A percentile compares a stretch with the other conserved stretches of the same genome.
These are phyloP conservation scores for Smutsia gigantea DNA, from an alignment of 2,797 vertebrate species.

Conservation along the genomic window DNA sequence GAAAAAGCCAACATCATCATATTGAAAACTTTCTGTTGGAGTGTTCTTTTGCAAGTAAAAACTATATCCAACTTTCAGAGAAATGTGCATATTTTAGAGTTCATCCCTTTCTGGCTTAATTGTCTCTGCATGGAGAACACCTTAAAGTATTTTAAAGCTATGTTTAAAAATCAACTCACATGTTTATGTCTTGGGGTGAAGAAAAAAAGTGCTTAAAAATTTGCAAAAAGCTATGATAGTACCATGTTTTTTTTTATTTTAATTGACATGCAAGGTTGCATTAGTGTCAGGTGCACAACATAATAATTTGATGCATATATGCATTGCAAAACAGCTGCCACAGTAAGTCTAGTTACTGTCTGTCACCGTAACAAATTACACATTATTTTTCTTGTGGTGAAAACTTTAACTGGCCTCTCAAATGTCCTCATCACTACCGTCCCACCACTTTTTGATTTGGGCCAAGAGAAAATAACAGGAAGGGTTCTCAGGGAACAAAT, in stretches of 20 bases:
- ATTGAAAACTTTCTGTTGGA: background rate
- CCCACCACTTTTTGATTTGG: background rate
- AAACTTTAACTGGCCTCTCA: background rate
- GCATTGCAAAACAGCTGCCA: background rate
- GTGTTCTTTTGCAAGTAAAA: conserved; percentile 41
- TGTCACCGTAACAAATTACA: background rate
- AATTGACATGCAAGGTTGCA: background rate
- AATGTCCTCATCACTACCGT: background rate
- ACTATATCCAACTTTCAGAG: background rate
- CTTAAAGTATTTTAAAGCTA: conserved; percentile 16
- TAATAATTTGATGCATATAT: background rate
- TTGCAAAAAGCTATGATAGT: background rate
- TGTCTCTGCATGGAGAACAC: conserved; percentile 1
- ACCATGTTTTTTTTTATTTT: background rate
- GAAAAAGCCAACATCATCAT: conserved; percentile 40
- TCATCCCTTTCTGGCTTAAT: conserved; percentile 33
- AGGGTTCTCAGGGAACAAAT: background rate
- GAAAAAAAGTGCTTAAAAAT: conserved; percentile 32
- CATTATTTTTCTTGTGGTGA: background rate
- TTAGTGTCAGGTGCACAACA: background rate
- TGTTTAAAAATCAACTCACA: background rate
- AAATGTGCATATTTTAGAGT: conserved; percentile 35
- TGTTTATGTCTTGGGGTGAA: background rate
- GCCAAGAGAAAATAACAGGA: background rate
- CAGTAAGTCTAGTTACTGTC: background rate